Conservation (phyloP, 2,797 vertebrate species). For the Glossophaga mutica region DNA sequence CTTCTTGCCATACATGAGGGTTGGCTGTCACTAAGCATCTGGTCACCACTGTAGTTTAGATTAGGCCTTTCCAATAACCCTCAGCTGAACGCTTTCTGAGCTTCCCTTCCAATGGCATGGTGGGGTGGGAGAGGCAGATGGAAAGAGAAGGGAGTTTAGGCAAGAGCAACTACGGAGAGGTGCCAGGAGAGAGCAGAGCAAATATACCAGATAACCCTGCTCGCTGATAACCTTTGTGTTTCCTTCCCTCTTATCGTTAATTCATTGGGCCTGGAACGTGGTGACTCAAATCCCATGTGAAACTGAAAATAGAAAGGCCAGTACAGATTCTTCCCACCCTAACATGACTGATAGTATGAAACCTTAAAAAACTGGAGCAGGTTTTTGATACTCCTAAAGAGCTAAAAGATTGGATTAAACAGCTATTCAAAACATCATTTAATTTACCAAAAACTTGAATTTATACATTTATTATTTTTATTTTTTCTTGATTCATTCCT, state of each 20-base stretch:
- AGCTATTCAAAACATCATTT: background rate
- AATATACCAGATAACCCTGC: background rate
- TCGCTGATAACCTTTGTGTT: background rate
- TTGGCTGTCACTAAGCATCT: background rate
- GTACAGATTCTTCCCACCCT: background rate
- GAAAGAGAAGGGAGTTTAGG: background rate
- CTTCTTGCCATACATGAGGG: background rate
- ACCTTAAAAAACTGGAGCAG: background rate
- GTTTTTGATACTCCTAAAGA: background rate
- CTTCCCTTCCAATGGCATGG: background rate
- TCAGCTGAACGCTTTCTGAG: background rate
- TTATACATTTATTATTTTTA: background rate
- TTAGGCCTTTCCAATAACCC: background rate
- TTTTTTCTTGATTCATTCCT: background rate
- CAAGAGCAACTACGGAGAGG: background rate
- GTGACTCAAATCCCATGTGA: background rate
- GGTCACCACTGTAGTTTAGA: background rate
- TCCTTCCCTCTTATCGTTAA: slow-evolving; percentile 22
- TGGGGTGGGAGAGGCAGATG: background rate
- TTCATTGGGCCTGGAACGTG: background rate
- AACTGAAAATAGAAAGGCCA: slow-evolving; percentile 34
- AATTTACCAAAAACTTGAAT: background rate
- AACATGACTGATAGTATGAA: slow-evolving; percentile 2
- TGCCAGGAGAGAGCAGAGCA: background rate
- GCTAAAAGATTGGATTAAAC: background rate